A percentile compares a stretch with the other conserved stretches of the same genome.
These are phyloP conservation scores for Albula glossodonta DNA, from an alignment of 2,113 vertebrate species.

Conservation along the genomic window DNA sequence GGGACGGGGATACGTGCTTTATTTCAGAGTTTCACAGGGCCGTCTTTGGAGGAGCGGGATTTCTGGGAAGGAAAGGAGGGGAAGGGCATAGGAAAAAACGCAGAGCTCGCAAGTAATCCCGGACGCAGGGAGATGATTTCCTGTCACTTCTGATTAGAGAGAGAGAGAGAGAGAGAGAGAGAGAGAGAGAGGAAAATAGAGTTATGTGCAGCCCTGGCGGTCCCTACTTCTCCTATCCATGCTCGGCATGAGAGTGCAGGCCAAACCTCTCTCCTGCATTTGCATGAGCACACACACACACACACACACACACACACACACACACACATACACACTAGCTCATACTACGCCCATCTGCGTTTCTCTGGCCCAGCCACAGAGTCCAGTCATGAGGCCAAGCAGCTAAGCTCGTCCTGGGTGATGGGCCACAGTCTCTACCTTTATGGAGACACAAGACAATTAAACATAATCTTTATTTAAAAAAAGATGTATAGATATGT, in stretches of 20 bases:
- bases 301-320: no score
- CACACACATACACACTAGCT: no score
- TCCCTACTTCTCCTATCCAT: neutral
- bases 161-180: neutral
- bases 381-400: neutral
- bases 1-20: constrained; percentile 8
- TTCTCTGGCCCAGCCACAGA: neutral
- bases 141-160: neutral
- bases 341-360: neutral
- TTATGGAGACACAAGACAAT: no score
- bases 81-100: neutral
- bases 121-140: neutral
- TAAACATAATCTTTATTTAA: no score
- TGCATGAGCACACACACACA: no score
- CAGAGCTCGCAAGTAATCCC: neutral
- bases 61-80: neutral
- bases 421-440: neutral
- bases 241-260: neutral
- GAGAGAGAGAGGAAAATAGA: neutral
- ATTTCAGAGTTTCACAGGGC: neutral
- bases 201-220: neutral
- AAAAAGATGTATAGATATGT: no score
- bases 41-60: neutral
- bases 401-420: neutral
- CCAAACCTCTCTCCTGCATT: no score